Percentiles rank a stretch among this genome's conserved stretches.
Evolutionary conservation across 1,140 invertebrate species (phyloP).

Genomic region (Aphelenchoides fujianensis): DNA sequence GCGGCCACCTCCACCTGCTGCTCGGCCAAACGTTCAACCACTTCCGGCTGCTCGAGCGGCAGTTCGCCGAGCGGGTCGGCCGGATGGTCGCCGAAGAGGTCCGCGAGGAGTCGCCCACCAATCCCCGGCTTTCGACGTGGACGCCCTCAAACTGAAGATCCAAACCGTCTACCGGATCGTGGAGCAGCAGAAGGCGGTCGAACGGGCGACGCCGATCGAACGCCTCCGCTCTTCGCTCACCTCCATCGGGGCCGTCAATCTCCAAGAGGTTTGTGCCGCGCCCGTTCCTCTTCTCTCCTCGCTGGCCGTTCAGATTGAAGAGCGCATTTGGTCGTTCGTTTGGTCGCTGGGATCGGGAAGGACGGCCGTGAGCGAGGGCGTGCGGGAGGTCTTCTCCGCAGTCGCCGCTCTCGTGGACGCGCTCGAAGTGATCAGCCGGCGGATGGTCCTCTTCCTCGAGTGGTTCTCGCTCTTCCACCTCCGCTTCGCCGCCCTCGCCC

Average conservation of each 20-base stretch:
- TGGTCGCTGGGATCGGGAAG: not conserved
- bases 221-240: not conserved
- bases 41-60: not conserved
- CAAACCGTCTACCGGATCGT: not conserved
- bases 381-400: not conserved
- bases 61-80: slow-evolving; percentile 8
- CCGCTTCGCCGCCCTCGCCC: slow-evolving; percentile 12
- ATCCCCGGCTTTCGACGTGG: not conserved
- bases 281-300: not conserved
- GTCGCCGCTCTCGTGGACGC: not conserved
- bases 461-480: slow-evolving; percentile 33
- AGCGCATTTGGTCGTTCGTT: not conserved
- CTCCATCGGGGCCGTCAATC: not conserved
- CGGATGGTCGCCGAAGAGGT: not conserved
- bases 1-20: not conserved
- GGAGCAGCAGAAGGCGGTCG: not conserved
- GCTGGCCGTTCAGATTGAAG: slow-evolving; percentile 5
- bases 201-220: not conserved
- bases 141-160: slow-evolving; percentile 8
- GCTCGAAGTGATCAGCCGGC: slow-evolving; percentile 8
- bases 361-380: not conserved
- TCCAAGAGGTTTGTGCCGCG: not conserved
- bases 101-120: not conserved
- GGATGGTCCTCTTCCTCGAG: slow-evolving; percentile 25
- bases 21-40: slow-evolving; percentile 2